Evolutionary conservation across 2,888 invertebrate species (phyloP), one percentile per base, ranked within the genome.

Genomic region (Lasiommata megera): DNA sequence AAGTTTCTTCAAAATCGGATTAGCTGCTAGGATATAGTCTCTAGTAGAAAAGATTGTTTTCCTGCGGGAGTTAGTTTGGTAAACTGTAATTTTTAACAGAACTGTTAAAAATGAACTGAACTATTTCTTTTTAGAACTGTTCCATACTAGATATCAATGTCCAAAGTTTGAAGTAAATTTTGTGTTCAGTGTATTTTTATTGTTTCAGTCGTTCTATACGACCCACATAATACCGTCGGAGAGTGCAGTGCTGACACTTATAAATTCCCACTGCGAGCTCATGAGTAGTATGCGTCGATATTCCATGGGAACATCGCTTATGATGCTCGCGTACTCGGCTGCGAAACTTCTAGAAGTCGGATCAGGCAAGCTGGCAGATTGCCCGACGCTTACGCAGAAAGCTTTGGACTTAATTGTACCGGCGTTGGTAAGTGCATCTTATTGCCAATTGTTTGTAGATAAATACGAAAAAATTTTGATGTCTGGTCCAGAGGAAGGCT

Each of bases 181-280:
- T n/a, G n/a, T n/a, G n/a, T n/a, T n/a, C n/a, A n/a, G 1, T 6
- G 2, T 9, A 1, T 18, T 11, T n/a, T 11, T 9, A n/a, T 65
- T 63, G 54, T 75, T 78, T 37, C 83, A 95, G 95, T 92, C 93
- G 31, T 93, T 94, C 16, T 95, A 94, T 82, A 92, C 94, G 36
- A 93, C 93, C 62, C 96, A 97, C 75, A 93, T 96, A 36, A 94
- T 97, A 64, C 96, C 97, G 11, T 94, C 95, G 0, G 97, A 97
- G 77, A 96, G 95, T 70, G 96, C 95, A 66, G 93, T 96, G 1
- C 89, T 96, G n/a, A 93, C 94, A 54, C 93, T 96, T 5, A 93
- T 96, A 9, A 76, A 82, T 0, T 77, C 82, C 0, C 90, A 91
- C 70, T 85, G 89, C 67, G 90, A 90, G 66, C 73, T 87, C 34